phyloP scores from a whole-genome alignment of 35 echinoderm and acorn worm genomes.

The Eucidaris tribuloides region DNA sequence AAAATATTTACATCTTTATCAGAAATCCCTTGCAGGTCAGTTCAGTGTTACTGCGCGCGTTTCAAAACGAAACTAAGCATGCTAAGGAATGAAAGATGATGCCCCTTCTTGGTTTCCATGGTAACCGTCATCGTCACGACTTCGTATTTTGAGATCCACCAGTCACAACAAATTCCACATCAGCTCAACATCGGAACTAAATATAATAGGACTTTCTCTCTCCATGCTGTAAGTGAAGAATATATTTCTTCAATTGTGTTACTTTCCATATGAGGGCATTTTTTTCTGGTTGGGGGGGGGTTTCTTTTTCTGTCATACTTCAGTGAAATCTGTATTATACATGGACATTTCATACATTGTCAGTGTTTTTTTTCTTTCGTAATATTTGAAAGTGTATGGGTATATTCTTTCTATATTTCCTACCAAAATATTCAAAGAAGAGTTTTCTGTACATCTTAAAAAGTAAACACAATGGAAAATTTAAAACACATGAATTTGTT shows the following conservation, averaged over 20 bases:
- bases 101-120: neutral
- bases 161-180: neutral
- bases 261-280: neutral
- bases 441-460: no score
- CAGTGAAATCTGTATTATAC: neutral
- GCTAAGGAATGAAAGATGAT: constrained; percentile 14
- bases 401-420: no score
- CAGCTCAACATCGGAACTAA: no score
- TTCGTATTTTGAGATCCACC: neutral
- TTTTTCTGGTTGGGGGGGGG: neutral
- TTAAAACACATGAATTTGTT: no score
- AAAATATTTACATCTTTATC: no score
- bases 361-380: no score
- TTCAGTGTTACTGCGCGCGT: no score
- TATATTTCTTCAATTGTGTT: neutral
- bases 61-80: no score
- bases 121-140: neutral
- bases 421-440: no score
- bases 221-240: neutral
- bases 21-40: no score
- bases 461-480: no score
- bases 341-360: neutral
- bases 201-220: neutral
- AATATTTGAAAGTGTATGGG: no score
- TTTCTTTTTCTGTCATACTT: neutral